phyloP scores from a whole-genome alignment of 92 coral and sea anemone species.

The Umimayanthus chanpuru region DNA sequence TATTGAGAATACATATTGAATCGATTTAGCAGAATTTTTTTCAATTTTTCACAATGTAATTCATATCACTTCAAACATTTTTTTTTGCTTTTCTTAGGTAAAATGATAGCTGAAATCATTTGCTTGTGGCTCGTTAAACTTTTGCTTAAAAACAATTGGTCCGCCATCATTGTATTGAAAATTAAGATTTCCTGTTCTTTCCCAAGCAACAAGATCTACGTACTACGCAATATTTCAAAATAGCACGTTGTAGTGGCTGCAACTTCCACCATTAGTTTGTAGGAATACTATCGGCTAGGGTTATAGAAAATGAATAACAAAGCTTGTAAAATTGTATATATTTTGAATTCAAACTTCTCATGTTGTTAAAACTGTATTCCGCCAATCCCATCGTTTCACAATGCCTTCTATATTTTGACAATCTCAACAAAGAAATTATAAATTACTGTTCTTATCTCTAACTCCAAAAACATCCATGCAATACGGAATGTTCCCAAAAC shows the following conservation, averaged over 20 bases:
- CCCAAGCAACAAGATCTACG: neutral
- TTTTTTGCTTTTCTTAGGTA: neutral
- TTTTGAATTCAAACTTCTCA: neutral
- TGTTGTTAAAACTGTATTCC: neutral
- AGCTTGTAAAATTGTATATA: neutral
- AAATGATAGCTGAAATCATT: neutral
- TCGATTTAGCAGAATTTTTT: neutral
- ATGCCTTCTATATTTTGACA: neutral
- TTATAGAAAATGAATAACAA: neutral
- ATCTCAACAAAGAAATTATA: neutral
- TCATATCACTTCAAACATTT: neutral
- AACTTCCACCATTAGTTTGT: too few relatives aligned
- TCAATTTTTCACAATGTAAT: neutral
- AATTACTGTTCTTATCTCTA: too few relatives aligned
- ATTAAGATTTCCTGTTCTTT: neutral
- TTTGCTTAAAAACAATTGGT: neutral
- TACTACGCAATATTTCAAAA: neutral
- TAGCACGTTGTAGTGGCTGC: too few relatives aligned
- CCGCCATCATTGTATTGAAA: neutral
- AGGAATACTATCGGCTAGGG: neutral
- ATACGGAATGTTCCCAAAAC: neutral
- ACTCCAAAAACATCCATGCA: neutral
- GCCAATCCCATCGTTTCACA: neutral
- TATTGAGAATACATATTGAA: neutral
- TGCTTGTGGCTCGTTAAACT: neutral